These are phyloP conservation scores for Coturnix japonica DNA, from an alignment of 2,113 vertebrate genomes.

Conservation along the genomic window DNA sequence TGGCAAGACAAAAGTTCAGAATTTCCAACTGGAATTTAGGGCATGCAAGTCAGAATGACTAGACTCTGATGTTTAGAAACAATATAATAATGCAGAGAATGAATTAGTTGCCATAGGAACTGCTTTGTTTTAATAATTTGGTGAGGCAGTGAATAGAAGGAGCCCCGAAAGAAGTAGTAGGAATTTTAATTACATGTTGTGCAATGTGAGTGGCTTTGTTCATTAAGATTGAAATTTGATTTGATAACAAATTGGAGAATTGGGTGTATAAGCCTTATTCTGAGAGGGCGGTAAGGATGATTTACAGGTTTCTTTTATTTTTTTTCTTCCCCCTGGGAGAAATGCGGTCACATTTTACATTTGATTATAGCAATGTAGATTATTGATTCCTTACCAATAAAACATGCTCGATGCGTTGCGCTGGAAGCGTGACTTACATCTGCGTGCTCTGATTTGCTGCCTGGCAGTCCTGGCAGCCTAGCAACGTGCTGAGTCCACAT, in stretches of 20 bases:
- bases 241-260: constrained; percentile 37
- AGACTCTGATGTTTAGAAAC: constrained; percentile 55
- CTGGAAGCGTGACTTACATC: constrained; percentile 15
- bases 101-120: constrained; percentile 75
- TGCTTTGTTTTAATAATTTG: constrained; percentile 76
- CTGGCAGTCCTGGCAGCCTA: constrained; percentile 66
- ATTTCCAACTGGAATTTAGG: constrained; percentile 70
- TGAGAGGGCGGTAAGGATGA: background rate
- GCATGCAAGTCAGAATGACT: constrained; percentile 46
- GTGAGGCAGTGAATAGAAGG: constrained; percentile 55
- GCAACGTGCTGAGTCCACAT: constrained; percentile 32
- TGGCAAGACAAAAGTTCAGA: constrained; percentile 50
- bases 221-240: constrained; percentile 67
- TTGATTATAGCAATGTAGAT: constrained; percentile 32
- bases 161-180: constrained; percentile 55
- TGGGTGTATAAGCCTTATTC: background rate
- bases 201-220: constrained; percentile 16
- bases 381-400: constrained; percentile 52
- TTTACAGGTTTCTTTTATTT: background rate
- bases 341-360: constrained; percentile 20
- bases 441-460: constrained; percentile 54
- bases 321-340: background rate
- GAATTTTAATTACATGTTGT: constrained; percentile 68
- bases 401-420: constrained; percentile 13
- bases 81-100: constrained; percentile 68